Percentiles rank a stretch among this genome's conserved stretches.
Evolutionary conservation across 2,113 vertebrate species (phyloP).

Genomic region (Mystacornis crossleyi): DNA sequence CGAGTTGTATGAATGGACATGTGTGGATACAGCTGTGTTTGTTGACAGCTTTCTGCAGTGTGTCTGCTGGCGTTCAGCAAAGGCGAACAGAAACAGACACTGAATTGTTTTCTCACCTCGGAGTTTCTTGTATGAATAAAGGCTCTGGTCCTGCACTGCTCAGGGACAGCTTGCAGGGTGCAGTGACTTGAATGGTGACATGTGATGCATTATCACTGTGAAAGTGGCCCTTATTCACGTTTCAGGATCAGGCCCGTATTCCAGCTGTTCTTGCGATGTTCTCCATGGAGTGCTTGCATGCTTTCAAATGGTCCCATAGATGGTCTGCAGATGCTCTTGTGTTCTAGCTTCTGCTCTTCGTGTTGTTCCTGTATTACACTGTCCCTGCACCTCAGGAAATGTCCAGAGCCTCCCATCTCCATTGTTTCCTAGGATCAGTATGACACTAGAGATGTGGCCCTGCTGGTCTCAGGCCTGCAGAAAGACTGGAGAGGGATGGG

Average conservation of each 20-base stretch:
- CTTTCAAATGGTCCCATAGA: background rate
- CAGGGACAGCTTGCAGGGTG: background rate
- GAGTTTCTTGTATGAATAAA: background rate
- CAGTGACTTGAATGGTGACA: background rate
- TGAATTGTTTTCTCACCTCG: background rate
- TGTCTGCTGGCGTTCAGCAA: background rate
- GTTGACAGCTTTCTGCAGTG: background rate
- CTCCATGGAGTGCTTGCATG: background rate
- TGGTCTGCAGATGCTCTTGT: background rate
- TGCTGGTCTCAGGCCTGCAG: background rate
- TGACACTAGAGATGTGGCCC: fast-evolving
- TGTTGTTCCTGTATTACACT: fast-evolving
- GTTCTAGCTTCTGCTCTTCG: fast-evolving
- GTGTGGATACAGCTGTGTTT: background rate
- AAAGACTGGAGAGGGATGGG: background rate
- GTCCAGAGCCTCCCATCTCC: background rate
- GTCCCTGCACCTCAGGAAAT: background rate
- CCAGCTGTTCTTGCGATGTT: background rate
- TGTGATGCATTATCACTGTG: background rate
- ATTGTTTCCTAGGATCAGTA: background rate
- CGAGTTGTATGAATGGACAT: background rate
- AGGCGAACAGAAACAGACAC: background rate
- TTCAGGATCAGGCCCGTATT: background rate
- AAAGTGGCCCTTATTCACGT: background rate
- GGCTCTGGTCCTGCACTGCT: background rate